phyloP scores from a whole-genome alignment of 2,888 invertebrate species.

The Leptopilina syphax region DNA sequence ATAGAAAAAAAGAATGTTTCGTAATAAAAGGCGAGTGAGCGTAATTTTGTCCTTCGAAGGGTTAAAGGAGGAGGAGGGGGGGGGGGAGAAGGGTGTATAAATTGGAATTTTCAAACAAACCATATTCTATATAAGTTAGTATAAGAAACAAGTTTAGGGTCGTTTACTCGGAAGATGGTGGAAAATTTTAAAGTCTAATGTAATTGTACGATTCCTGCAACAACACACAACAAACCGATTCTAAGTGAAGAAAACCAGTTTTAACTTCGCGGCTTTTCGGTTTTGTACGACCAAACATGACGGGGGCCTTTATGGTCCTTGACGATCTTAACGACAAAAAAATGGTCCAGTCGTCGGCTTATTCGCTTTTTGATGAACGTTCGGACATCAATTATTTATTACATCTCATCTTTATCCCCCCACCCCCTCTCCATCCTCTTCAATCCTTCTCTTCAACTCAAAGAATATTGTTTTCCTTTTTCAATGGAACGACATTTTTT shows the following conservation, averaged over 20 bases:
- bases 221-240: background rate
- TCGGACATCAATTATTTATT: slow-evolving; percentile 6
- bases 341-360: slow-evolving; percentile 6
- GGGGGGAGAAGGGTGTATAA: background rate
- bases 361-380: slow-evolving; percentile 1
- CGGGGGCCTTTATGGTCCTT: slow-evolving; percentile 11
- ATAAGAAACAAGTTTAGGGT: slow-evolving; percentile 11
- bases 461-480: background rate
- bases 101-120: slow-evolving; percentile 7
- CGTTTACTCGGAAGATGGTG: background rate
- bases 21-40: too few species aligned
- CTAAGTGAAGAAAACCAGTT: slow-evolving; percentile 1
- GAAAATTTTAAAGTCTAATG: background rate
- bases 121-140: background rate
- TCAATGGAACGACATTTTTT: slow-evolving; percentile 2
- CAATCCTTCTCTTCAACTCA: too few species aligned
- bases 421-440: too few species aligned
- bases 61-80: too few species aligned
- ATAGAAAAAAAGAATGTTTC: too few species aligned
- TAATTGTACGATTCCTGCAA: background rate
- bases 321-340: slow-evolving; percentile 9
- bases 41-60: too few species aligned
- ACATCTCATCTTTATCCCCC: slow-evolving; percentile 7
- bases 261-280: slow-evolving; percentile 11
- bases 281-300: slow-evolving; percentile 11